Evolutionary conservation across 2,888 invertebrate genomes (phyloP).

Genomic region (Deilephila porcellus): DNA sequence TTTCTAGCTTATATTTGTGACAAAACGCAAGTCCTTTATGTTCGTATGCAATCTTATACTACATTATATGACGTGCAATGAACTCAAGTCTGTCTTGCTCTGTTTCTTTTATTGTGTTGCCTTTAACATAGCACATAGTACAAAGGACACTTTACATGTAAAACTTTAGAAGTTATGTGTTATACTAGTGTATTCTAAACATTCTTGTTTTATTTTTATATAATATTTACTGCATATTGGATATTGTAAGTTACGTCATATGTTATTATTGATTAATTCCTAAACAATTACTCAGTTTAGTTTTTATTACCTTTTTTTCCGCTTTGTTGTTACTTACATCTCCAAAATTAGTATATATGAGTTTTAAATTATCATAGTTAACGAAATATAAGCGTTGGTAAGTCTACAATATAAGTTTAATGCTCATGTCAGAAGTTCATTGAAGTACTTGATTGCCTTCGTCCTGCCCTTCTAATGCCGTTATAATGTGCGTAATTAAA

Average conservation of each 20-base stretch:
- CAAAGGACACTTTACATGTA: not conserved
- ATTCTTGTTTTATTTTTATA: not conserved
- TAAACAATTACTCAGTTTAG: too few relatives aligned
- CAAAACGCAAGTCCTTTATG: not conserved
- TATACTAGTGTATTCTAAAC: not conserved
- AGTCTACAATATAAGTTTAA: not conserved
- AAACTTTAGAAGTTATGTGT: not conserved
- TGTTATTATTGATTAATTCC: too few relatives aligned
- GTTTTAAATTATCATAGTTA: too few relatives aligned
- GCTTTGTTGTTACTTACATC: too few relatives aligned
- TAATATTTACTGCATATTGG: too few relatives aligned
- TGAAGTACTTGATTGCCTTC: conserved; percentile 6
- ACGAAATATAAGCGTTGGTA: not conserved
- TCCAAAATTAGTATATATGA: too few relatives aligned
- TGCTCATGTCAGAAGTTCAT: not conserved
- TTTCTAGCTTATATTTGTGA: not conserved
- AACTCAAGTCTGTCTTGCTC: conserved; percentile 25
- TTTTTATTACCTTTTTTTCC: too few relatives aligned
- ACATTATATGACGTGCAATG: conserved; percentile 18
- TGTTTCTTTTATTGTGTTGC: conserved; percentile 21
- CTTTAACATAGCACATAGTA: not conserved
- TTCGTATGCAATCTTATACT: conserved; percentile 17
- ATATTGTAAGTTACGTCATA: too few relatives aligned
- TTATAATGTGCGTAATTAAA: not conserved
- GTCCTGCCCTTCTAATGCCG: not conserved